These are phyloP conservation scores for Novumbra hubbsi DNA, from an alignment of 2,797 vertebrate species.

Conservation along the genomic window DNA sequence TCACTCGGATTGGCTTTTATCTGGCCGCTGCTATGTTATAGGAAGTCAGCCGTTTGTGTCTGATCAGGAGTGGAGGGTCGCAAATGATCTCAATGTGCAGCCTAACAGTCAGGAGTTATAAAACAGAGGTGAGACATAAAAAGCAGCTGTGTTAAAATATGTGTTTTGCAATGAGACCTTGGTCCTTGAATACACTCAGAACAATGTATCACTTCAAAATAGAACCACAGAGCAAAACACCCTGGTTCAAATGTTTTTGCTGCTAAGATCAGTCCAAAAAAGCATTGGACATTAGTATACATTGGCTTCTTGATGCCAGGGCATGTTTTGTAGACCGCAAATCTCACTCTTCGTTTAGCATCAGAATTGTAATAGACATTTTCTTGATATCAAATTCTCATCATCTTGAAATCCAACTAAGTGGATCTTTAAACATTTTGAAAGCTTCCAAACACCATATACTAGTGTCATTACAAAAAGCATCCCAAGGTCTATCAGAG, in stretches of 20 bases:
- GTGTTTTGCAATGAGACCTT: neutral
- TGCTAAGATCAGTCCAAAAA: too few relatives aligned
- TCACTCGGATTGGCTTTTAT: constrained; percentile 65
- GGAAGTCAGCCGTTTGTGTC: constrained; percentile 43
- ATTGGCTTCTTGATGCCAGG: neutral
- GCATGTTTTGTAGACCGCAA: neutral
- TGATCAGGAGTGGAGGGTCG: constrained; percentile 42
- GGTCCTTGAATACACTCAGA: neutral
- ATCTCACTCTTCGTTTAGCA: neutral
- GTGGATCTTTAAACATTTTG: constrained; percentile 16
- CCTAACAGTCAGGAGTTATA: constrained; percentile 61
- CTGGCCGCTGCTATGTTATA: constrained; percentile 39
- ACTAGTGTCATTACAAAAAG: constrained; percentile 39
- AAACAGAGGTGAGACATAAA: constrained; percentile 37
- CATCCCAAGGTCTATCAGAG: constrained; percentile 67
- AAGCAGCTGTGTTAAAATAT: constrained; percentile 25
- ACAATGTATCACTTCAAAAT: neutral
- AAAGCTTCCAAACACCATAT: constrained; percentile 47
- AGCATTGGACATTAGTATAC: too few relatives aligned
- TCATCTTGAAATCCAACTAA: neutral
- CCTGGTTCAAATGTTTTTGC: neutral
- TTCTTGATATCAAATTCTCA: neutral
- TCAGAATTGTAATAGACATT: neutral
- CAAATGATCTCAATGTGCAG: constrained; percentile 45
- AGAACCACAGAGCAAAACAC: neutral